Conservation (phyloP, 2,888 invertebrate genomes). For the Nineta flava region DNA sequence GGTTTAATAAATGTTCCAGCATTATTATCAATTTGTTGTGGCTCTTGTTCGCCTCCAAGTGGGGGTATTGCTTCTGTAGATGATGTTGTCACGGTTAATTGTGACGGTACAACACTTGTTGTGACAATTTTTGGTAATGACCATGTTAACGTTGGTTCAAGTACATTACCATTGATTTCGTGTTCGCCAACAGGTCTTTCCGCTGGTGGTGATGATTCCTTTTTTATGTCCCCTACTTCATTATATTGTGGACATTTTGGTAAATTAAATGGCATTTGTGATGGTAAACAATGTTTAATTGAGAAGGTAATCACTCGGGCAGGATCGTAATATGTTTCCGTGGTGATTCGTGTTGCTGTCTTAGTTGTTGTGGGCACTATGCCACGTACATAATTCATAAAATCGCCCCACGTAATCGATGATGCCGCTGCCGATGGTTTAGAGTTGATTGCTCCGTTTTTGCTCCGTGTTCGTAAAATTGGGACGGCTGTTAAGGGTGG, state of each 20-base stretch:
- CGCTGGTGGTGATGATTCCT: not conserved
- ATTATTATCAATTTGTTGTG: too few species aligned
- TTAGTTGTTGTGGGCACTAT: conserved; percentile 23
- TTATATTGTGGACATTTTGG: conserved; percentile 15
- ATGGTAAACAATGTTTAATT: conserved; percentile 26
- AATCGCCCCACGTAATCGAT: conserved; percentile 22
- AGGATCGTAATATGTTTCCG: conserved; percentile 21
- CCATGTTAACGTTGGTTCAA: not conserved
- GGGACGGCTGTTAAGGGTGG: not conserved
- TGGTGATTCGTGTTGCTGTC: conserved; percentile 18
- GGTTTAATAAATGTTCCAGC: too few species aligned
- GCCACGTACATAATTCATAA: conserved; percentile 23
- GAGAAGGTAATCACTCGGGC: conserved; percentile 25
- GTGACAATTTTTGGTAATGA: not conserved
- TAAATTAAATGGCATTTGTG: conserved; percentile 22
- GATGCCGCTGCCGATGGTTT: conserved; percentile 12
- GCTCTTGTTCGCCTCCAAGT: too few species aligned
- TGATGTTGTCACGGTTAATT: too few species aligned
- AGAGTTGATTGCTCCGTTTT: conserved; percentile 2
- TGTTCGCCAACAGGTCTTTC: not conserved
- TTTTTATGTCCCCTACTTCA: not conserved
- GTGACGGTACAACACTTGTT: too few species aligned
- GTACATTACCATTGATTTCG: not conserved
- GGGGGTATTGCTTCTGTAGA: too few species aligned
- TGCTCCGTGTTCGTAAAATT: conserved; percentile 1